Percentiles rank a stretch among this genome's conserved stretches.
Conservation (phyloP, 1,140 invertebrate genomes). For the Lepidostoma basale region DNA sequence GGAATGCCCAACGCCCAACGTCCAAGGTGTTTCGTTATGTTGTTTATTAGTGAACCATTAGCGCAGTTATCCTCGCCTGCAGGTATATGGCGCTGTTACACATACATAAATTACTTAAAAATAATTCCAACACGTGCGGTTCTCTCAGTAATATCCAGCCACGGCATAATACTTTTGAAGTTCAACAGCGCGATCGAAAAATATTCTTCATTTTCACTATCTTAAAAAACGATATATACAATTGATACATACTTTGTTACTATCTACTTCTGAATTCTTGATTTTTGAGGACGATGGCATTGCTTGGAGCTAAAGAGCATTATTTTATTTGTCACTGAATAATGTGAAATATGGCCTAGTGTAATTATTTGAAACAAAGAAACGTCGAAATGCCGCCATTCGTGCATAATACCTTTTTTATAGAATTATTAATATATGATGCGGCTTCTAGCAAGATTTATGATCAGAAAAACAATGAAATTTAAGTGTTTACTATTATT, state of each 20-base stretch:
- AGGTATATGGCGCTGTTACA: slow-evolving; percentile 39
- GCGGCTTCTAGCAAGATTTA: slow-evolving; percentile 2
- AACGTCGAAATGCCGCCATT: slow-evolving; percentile 15
- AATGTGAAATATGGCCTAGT: slow-evolving; percentile 13
- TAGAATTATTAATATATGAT: neutral
- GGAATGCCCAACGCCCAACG: neutral
- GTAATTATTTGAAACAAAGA: slow-evolving; percentile 22
- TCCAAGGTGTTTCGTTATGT: slow-evolving; percentile 39
- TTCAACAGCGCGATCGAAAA: neutral
- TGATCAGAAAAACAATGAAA: too few species aligned
- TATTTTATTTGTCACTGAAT: slow-evolving; percentile 28
- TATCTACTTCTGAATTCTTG: neutral
- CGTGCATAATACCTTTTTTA: neutral
- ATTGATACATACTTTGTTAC: neutral
- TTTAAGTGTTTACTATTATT: too few species aligned
- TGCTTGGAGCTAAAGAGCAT: slow-evolving; percentile 12
- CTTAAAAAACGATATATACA: neutral
- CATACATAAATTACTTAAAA: slow-evolving; percentile 40
- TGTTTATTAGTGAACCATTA: slow-evolving; percentile 43
- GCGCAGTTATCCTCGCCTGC: slow-evolving; percentile 23
- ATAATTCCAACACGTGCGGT: slow-evolving; percentile 7
- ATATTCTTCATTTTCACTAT: neutral
- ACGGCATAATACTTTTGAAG: neutral
- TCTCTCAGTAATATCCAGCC: slow-evolving; percentile 4
- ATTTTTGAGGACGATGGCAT: neutral